Percentiles rank a stretch among this genome's conserved stretches.
Evolutionary conservation across 2,888 invertebrate species (phyloP).

Genomic region (Deilephila elpenor): DNA sequence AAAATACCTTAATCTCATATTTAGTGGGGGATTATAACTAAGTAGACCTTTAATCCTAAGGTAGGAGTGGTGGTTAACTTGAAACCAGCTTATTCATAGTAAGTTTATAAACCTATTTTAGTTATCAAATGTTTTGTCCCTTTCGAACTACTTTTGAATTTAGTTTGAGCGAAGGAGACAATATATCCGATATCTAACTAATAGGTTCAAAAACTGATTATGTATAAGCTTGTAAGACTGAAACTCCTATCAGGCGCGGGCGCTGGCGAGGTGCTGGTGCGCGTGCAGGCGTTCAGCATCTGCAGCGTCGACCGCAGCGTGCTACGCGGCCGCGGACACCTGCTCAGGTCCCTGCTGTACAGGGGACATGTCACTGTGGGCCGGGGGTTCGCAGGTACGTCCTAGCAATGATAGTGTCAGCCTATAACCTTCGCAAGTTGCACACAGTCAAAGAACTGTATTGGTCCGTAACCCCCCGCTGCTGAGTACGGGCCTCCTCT

Average conservation of each 20-base stretch:
- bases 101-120: too few species aligned
- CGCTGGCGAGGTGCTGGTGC: constrained; percentile 70
- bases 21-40: too few species aligned
- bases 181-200: too few species aligned
- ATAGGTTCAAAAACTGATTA: too few species aligned
- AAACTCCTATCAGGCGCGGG: constrained; percentile 56
- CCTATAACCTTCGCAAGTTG: not conserved
- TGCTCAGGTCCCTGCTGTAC: constrained; percentile 60
- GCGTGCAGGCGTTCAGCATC: constrained; percentile 79
- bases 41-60: too few species aligned
- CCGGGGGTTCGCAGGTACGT: constrained; percentile 70
- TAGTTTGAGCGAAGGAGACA: too few species aligned
- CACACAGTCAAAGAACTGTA: not conserved
- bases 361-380: constrained; percentile 66
- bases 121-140: not conserved
- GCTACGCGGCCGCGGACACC: constrained; percentile 67
- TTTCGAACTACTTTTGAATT: too few species aligned
- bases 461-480: too few species aligned
- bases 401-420: too few species aligned
- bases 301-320: constrained; percentile 67
- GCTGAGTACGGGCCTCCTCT: not conserved
- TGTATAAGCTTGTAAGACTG: too few species aligned
- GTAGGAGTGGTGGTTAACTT: not conserved
- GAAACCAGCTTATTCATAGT: not conserved
- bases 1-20: too few species aligned